Percentiles rank a stretch among this genome's conserved stretches.
phyloP scores from a whole-genome alignment of 1,140 invertebrate species.

The Neodiprion fabricii region DNA sequence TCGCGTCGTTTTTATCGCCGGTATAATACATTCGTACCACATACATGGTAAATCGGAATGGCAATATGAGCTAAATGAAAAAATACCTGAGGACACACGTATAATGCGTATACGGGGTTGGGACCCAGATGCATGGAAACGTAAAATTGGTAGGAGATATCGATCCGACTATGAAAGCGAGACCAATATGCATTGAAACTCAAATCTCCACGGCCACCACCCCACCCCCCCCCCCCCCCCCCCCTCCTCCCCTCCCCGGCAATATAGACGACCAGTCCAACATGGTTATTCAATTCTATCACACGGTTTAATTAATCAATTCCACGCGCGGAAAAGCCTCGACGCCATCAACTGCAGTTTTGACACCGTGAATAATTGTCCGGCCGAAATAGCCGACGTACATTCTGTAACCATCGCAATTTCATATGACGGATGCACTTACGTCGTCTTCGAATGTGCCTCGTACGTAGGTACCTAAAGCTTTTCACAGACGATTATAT shows the following conservation, averaged over 20 bases:
- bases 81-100: background rate
- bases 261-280: background rate
- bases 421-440: no score
- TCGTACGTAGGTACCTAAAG: no score
- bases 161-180: background rate
- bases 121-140: background rate
- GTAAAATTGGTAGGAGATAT: constrained; percentile 1
- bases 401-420: no score
- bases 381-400: no score
- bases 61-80: background rate
- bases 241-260: background rate
- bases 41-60: background rate
- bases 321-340: background rate
- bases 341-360: constrained; percentile 4
- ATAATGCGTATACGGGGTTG: background rate
- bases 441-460: no score
- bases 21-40: background rate
- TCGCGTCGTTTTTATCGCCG: background rate
- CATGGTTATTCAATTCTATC: constrained; percentile 6
- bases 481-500: no score
- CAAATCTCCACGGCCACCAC: background rate
- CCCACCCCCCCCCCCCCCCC: no score
- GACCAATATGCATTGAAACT: background rate
- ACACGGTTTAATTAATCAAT: constrained; percentile 7
- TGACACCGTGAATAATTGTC: background rate